These are phyloP conservation scores for Geotrupes spiniger DNA, from an alignment of 2,888 invertebrate genomes.

Conservation along the genomic window DNA sequence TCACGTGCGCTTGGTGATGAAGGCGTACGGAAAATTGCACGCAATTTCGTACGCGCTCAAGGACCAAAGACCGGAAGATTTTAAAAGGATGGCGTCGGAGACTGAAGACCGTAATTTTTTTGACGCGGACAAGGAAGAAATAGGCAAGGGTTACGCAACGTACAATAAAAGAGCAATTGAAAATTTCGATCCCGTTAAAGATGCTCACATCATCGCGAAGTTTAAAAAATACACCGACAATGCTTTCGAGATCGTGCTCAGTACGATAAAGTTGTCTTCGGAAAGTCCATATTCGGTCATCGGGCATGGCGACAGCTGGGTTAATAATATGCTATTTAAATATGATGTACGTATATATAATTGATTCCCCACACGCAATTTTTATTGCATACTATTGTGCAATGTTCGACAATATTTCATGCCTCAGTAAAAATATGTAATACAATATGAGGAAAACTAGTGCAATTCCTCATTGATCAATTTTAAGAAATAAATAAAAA, in stretches of 20 bases:
- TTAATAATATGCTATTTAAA: slow-evolving; percentile 35
- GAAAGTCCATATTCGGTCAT: slow-evolving; percentile 29
- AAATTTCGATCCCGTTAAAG: not conserved
- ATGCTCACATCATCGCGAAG: not conserved
- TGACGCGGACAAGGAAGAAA: not conserved
- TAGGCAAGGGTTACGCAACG: not conserved
- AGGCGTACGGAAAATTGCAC: slow-evolving; percentile 36
- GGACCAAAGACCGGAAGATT: slow-evolving; percentile 27
- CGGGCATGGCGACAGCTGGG: slow-evolving; percentile 35
- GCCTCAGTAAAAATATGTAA: no score
- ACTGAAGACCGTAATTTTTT: not conserved
- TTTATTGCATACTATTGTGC: no score
- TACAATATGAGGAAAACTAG: no score
- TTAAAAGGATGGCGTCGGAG: not conserved
- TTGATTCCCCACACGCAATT: no score
- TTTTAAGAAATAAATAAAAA: no score
- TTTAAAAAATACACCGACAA: not conserved
- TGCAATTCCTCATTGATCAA: no score
- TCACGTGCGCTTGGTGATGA: slow-evolving; percentile 33
- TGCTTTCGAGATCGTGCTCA: not conserved
- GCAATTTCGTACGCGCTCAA: slow-evolving; percentile 36
- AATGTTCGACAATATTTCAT: no score
- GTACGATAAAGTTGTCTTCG: not conserved
- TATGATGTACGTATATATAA: slow-evolving; percentile 28
- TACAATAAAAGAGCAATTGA: not conserved